Conservation (phyloP, 2,113 vertebrate genomes). For the Emydura subglobosa region DNA sequence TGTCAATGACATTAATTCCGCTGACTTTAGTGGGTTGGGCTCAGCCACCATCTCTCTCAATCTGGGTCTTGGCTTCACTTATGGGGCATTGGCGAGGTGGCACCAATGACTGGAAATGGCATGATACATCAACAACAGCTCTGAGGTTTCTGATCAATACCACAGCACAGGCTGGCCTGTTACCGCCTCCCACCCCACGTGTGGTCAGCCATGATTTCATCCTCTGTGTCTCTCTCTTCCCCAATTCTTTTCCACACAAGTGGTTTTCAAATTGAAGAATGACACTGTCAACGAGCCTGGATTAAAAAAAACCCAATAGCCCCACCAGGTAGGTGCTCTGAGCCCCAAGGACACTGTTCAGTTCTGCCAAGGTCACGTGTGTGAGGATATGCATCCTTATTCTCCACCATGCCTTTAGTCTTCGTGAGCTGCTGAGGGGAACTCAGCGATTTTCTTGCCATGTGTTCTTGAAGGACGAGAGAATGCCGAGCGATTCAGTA, state of each 20-base stretch:
- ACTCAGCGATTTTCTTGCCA: neutral
- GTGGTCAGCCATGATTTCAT: constrained; percentile 1
- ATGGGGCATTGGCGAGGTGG: rapidly evolving
- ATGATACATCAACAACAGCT: neutral
- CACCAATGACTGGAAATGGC: too few species aligned
- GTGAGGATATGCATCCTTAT: constrained; percentile 37
- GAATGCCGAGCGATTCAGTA: constrained; percentile 13
- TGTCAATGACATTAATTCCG: neutral
- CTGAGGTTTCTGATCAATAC: neutral
- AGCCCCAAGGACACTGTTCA: constrained; percentile 65
- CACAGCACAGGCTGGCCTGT: rapidly evolving
- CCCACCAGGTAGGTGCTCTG: neutral
- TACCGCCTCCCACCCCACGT: neutral
- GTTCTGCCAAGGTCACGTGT: constrained; percentile 66
- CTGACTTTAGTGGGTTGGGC: rapidly evolving
- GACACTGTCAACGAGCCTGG: constrained; percentile 58
- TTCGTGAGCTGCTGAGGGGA: neutral
- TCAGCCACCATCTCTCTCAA: rapidly evolving
- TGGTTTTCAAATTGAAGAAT: constrained; percentile 74
- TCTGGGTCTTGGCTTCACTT: neutral
- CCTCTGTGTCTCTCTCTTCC: neutral
- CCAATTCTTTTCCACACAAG: neutral
- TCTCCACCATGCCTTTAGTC: constrained; percentile 31
- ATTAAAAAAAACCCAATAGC: neutral
- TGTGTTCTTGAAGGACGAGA: neutral